These are phyloP conservation scores for Sarcophaga caerulescens DNA, from an alignment of 2,888 invertebrate species.

Conservation along the genomic window DNA sequence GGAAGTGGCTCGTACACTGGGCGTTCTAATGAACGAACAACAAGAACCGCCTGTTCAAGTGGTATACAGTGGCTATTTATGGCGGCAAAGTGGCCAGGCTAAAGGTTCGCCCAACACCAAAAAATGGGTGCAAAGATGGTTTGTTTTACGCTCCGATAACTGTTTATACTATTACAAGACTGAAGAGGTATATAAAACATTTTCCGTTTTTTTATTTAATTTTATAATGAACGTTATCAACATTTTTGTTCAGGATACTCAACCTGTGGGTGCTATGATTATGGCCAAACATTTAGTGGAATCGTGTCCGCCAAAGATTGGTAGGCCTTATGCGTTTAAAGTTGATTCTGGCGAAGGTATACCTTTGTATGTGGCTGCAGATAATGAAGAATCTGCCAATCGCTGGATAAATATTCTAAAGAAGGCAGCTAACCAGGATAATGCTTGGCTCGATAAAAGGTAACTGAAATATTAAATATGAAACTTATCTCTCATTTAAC, in stretches of 20 bases:
- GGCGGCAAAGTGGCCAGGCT: constrained; percentile 86
- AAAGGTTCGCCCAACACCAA: constrained; percentile 82
- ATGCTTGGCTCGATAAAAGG: constrained; percentile 85
- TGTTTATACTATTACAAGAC: constrained; percentile 97
- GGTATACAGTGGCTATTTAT: constrained; percentile 88
- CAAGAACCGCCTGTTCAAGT: constrained; percentile 85
- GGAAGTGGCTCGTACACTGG: constrained; percentile 93
- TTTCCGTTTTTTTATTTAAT: background rate
- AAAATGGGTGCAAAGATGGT: constrained; percentile 95
- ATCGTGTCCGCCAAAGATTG: constrained; percentile 80
- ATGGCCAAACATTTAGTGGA: constrained; percentile 91
- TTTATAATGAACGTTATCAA: too few relatives aligned
- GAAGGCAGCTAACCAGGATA: constrained; percentile 89
- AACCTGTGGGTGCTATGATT: constrained; percentile 94
- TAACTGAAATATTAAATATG: constrained; percentile 42
- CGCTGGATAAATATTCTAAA: constrained; percentile 90
- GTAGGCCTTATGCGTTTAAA: constrained; percentile 87
- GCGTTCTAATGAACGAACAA: constrained; percentile 87
- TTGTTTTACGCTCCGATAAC: constrained; percentile 94
- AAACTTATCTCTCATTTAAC: background rate
- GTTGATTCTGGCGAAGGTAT: constrained; percentile 87
- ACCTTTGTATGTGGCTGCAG: constrained; percentile 90
- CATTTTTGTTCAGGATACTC: constrained; percentile 86
- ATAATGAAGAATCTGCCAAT: constrained; percentile 86
- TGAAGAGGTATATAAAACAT: constrained; percentile 86